Percentiles rank a stretch among this genome's conserved stretches.
Evolutionary conservation across 2,113 vertebrate species (phyloP).

Genomic region (Oriolus oriolus): DNA sequence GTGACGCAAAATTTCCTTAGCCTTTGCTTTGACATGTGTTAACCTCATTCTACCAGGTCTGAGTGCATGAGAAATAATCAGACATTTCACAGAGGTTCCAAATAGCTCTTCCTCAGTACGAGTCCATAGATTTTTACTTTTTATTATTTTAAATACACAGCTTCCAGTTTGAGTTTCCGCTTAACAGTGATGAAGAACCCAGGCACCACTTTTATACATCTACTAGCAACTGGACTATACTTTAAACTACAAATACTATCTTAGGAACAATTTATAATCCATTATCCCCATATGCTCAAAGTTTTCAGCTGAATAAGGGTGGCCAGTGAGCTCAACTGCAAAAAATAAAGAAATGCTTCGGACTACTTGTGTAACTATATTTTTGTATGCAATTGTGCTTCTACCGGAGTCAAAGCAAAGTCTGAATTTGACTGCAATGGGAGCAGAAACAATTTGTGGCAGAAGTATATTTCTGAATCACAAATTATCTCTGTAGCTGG

Average conservation of each 20-base stretch:
- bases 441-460: background rate
- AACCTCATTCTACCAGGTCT: slow-evolving; percentile 24
- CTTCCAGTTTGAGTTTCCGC: slow-evolving; percentile 37
- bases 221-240: background rate
- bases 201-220: background rate
- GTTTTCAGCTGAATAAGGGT: background rate
- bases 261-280: background rate
- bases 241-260: background rate
- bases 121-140: background rate
- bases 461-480: background rate
- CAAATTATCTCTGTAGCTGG: background rate
- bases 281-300: background rate
- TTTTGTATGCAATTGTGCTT: background rate
- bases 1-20: background rate
- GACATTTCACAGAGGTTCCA: slow-evolving; percentile 31
- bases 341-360: background rate
- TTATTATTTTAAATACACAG: slow-evolving; percentile 13
- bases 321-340: background rate
- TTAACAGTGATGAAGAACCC: slow-evolving; percentile 31
- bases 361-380: background rate
- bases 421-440: background rate
- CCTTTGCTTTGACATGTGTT: slow-evolving; percentile 17
- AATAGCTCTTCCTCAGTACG: background rate
- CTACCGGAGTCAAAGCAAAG: background rate
- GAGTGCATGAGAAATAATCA: slow-evolving; percentile 20